A percentile compares a stretch with the other conserved stretches of the same genome.
Conservation (phyloP, 2,888 invertebrate genomes). For the Lasioglossum zephyrum region DNA sequence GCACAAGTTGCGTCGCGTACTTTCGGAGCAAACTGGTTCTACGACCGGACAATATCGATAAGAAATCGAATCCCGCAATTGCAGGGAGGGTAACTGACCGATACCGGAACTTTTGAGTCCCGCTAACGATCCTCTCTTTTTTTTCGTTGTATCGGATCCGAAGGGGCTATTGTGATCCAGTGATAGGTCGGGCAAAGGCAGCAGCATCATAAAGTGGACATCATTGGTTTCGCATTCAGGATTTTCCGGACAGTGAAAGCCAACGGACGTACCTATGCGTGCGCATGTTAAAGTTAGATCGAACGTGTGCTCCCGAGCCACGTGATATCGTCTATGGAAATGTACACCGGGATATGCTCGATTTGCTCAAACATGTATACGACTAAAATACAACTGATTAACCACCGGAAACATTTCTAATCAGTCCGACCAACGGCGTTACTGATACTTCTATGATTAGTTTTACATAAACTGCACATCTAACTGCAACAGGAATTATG, state of each 20-base stretch:
- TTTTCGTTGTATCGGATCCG: conserved; percentile 25
- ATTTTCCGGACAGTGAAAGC: conserved; percentile 33
- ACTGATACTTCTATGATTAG: no score
- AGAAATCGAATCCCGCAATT: not conserved
- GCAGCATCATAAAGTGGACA: conserved; percentile 19
- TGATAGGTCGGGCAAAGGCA: conserved; percentile 29
- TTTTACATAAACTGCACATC: no score
- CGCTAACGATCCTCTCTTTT: conserved; percentile 23
- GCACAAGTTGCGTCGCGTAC: not conserved
- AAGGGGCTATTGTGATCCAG: conserved; percentile 29
- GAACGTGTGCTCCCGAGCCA: not conserved
- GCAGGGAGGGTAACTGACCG: conserved; percentile 17
- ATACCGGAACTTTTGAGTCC: conserved; percentile 27
- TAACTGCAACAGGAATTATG: no score
- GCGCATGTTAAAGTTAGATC: conserved; percentile 5
- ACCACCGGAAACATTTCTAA: not conserved
- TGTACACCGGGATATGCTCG: not conserved
- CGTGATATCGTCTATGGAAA: conserved; percentile 1
- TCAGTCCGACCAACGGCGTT: not conserved
- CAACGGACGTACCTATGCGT: not conserved
- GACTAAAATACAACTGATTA: not conserved
- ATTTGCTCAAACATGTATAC: not conserved
- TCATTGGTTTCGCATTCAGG: conserved; percentile 25
- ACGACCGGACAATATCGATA: not conserved
- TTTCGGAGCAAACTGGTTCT: not conserved